Base-by-base conservation (phyloP, 1,140 invertebrate genomes). In the Copidosoma floridanum region DNA sequence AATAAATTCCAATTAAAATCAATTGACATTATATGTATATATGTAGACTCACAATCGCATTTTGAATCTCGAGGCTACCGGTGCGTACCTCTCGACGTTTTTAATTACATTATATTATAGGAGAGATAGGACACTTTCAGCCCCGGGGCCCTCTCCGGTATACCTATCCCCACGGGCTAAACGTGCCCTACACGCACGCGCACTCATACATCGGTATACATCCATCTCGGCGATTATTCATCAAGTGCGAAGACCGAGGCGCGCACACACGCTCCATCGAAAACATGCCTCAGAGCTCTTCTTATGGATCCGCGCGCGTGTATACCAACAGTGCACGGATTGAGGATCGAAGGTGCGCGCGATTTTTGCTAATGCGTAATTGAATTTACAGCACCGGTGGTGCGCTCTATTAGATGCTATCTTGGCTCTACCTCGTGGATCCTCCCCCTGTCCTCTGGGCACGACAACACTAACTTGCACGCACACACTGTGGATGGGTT, bases 311-410 rank as follows among this genome's bases (percentile, higher is more conserved):
- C n/a, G n/a, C n/a, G n/a, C n/a, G n/a, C n/a, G n/a, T n/a, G n/a
- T n/a, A n/a, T n/a, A n/a, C n/a, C n/a, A n/a, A n/a, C n/a, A n/a
- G 27, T 2, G 27, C 8, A 23, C 24, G 35, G 21, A 21, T 1
- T 24, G 32, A 27, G 10, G 47, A 27, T 26, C 5, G 50, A 38
- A 29, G 46, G 63, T 59, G 61, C 61, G 64, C 53, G 57, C 58
- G 65, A 75, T 76, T 75, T 73, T 71, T 73, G 70, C 71, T 76
- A 76, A 76, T 76, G 69, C 68, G 65, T 76, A 78, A 77, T 77
- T 75, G 72, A 77, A 78, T 74, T 73, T 74, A 74, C 70, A 68
- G 68, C 72, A 67, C 68, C 67, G 71, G 70, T 24, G 8, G 6
- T 24, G 37, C 48, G 48, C 16, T 76, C 73, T 71, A 73, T 73